A percentile compares a stretch with the other conserved stretches of the same genome.
Conservation (phyloP, 2,888 invertebrate species). For the Cosmopolites sordidus region DNA sequence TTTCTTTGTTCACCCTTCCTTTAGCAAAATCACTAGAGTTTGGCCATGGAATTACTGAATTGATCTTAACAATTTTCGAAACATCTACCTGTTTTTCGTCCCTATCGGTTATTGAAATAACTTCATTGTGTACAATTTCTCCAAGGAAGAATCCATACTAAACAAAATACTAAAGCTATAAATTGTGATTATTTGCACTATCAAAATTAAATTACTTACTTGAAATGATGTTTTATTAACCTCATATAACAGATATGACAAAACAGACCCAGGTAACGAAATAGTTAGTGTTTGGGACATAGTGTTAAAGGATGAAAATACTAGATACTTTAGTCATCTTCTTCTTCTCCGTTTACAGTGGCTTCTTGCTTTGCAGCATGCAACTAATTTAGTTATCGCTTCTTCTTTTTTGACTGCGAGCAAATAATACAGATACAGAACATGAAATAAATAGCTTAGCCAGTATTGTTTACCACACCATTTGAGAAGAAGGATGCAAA, state of each 20-base stretch:
- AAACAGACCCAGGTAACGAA: conserved; percentile 55
- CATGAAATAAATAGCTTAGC: too few relatives aligned
- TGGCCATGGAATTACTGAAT: conserved; percentile 58
- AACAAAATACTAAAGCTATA: too few relatives aligned
- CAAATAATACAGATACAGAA: too few relatives aligned
- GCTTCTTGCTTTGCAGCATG: too few relatives aligned
- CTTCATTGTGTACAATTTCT: conserved; percentile 59
- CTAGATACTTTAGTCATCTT: too few relatives aligned
- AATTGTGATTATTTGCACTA: too few relatives aligned
- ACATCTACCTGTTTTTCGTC: conserved; percentile 60
- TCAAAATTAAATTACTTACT: conserved; percentile 47
- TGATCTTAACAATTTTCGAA: conserved; percentile 59
- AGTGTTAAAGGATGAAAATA: neutral
- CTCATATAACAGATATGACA: conserved; percentile 65
- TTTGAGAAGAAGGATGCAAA: too few relatives aligned
- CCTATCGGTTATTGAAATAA: conserved; percentile 65
- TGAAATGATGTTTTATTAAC: conserved; percentile 58
- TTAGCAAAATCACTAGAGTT: conserved; percentile 56
- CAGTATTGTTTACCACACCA: too few relatives aligned
- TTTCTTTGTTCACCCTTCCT: conserved; percentile 56
- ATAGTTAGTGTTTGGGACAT: conserved; percentile 41
- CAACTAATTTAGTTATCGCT: too few relatives aligned
- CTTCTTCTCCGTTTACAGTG: too few relatives aligned
- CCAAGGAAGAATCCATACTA: conserved; percentile 64
- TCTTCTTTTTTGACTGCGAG: too few relatives aligned